These are phyloP conservation scores for Maniola hyperantus DNA, from an alignment of 2,888 invertebrate species.

Conservation along the genomic window DNA sequence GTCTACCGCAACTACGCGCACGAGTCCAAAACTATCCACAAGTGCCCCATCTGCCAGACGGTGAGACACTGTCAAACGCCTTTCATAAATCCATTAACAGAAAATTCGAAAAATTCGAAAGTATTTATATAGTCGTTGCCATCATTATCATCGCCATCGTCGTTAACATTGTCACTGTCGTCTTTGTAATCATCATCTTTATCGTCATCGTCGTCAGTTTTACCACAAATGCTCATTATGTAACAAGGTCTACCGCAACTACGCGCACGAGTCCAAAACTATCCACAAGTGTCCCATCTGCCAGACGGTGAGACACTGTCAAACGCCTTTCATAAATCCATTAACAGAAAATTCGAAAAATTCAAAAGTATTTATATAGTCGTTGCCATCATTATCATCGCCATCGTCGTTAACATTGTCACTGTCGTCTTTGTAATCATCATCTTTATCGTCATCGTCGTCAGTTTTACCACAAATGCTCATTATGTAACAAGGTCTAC, in stretches of 20 bases:
- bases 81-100: background rate
- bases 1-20: conserved; percentile 61
- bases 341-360: no score
- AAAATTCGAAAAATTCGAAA: no score
- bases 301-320: conserved; percentile 52
- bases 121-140: background rate
- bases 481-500: conserved; percentile 39
- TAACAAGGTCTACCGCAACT: conserved; percentile 55
- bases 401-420: no score
- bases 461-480: no score
- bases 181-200: no score
- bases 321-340: background rate
- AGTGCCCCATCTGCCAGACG: conserved; percentile 66
- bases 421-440: no score
- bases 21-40: conserved; percentile 57
- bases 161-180: no score
- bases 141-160: no score
- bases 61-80: conserved; percentile 41
- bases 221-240: conserved; percentile 55
- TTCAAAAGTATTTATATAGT: background rate
- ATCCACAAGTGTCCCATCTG: conserved; percentile 65
- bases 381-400: no score
- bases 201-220: no score
- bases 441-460: no score
- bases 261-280: conserved; percentile 58